Percentiles rank a stretch among this genome's conserved stretches.
Evolutionary conservation across 2,113 vertebrate species (phyloP).

Genomic region (Parus major): DNA sequence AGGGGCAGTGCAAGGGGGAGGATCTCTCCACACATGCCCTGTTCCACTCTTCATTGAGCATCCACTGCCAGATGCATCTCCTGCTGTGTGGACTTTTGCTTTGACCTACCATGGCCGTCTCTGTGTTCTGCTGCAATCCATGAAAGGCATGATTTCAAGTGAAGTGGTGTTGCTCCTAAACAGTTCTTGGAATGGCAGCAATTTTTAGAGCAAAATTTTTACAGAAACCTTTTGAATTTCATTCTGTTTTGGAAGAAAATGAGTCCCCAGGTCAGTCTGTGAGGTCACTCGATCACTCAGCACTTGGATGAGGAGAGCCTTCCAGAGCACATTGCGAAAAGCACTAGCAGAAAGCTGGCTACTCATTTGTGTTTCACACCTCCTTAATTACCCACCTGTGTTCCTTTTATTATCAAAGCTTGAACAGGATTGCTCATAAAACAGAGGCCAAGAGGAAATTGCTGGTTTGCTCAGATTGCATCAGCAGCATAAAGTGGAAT

Average conservation of each 20-base stretch:
- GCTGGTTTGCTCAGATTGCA: constrained; percentile 73
- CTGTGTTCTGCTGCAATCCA: not conserved
- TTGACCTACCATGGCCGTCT: not conserved
- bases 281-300: constrained; percentile 63
- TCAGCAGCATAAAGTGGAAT: constrained; percentile 69
- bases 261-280: constrained; percentile 46
- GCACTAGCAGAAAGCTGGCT: constrained; percentile 66
- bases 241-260: constrained; percentile 32
- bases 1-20: not conserved
- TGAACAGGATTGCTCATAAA: constrained; percentile 69
- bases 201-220: constrained; percentile 6
- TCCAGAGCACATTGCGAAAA: not conserved
- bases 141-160: not conserved
- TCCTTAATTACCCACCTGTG: constrained; percentile 80
- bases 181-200: not conserved
- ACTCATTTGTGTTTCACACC: constrained; percentile 72
- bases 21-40: not conserved
- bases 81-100: not conserved
- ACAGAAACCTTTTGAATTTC: constrained; percentile 20
- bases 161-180: not conserved
- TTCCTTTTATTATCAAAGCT: constrained; percentile 75
- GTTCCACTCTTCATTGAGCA: not conserved
- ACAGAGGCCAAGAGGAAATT: constrained; percentile 77
- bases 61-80: not conserved
- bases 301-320: constrained; percentile 36